Conservation (phyloP, 2,888 invertebrate species). For the Latrodectus elegans region DNA sequence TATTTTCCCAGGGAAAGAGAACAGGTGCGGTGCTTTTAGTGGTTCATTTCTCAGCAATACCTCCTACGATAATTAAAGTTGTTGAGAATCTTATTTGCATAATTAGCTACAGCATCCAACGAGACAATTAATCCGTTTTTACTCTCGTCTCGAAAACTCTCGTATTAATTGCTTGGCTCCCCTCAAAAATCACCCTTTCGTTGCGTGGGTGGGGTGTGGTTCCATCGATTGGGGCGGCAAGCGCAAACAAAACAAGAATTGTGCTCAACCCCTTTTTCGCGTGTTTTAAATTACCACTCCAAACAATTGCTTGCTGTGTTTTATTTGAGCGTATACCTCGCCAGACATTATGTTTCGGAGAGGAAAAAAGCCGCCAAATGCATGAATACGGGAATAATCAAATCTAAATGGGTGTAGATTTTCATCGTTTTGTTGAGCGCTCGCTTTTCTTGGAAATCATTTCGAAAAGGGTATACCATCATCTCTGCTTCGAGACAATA, state of each 20-base stretch:
- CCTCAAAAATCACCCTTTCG: slow-evolving; percentile 28
- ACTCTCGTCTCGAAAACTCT: slow-evolving; percentile 14
- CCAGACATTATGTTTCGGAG: slow-evolving; percentile 10
- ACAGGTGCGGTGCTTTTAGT: slow-evolving; percentile 40
- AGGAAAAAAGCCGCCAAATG: slow-evolving; percentile 10
- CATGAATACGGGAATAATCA: slow-evolving; percentile 9
- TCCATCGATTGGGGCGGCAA: slow-evolving; percentile 4
- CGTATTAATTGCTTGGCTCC: slow-evolving; percentile 29
- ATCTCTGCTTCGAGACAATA: slow-evolving; percentile 19
- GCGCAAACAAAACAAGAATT: slow-evolving; percentile 9
- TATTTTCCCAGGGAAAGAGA: slow-evolving; percentile 52
- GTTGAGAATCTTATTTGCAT: slow-evolving; percentile 67
- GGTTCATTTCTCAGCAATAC: slow-evolving; percentile 29
- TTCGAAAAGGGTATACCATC: not conserved
- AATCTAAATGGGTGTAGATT: not conserved
- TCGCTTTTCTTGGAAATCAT: not conserved
- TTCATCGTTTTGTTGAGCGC: not conserved
- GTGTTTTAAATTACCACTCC: slow-evolving; percentile 60
- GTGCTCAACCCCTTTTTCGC: slow-evolving; percentile 21
- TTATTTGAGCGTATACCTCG: slow-evolving; percentile 2
- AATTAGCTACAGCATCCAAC: slow-evolving; percentile 49
- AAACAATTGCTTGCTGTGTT: slow-evolving; percentile 33
- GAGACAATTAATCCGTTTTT: slow-evolving; percentile 68
- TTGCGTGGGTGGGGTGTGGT: not conserved
- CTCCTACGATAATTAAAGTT: slow-evolving; percentile 53